Evolutionary conservation across 2,888 invertebrate species (phyloP).

Genomic region (Chydorus sphaericus): DNA sequence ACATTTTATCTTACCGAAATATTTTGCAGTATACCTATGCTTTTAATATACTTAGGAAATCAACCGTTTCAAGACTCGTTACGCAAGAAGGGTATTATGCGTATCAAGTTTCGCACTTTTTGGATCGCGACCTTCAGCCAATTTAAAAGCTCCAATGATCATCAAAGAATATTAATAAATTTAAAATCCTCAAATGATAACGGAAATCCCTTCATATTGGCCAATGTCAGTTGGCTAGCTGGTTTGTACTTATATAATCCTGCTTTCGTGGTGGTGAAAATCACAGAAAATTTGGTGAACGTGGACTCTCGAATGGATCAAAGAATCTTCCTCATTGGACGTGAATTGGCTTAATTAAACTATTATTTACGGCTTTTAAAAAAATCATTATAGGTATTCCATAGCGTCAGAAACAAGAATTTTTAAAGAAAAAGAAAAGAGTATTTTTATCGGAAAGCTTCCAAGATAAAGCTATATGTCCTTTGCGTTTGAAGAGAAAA

Average conservation of each 20-base stretch:
- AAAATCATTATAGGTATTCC: not conserved
- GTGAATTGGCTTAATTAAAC: slow-evolving; percentile 5
- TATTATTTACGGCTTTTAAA: slow-evolving; percentile 5
- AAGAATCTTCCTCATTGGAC: not conserved
- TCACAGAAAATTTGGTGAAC: not conserved
- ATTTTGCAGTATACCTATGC: not conserved
- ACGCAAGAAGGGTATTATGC: not conserved
- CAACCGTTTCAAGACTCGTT: not conserved
- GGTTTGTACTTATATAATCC: not conserved
- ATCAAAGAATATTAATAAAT: not conserved
- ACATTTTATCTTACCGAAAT: not conserved
- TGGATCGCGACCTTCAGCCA: not conserved
- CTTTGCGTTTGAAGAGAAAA: slow-evolving; percentile 3
- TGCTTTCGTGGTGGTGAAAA: not conserved
- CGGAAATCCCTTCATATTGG: not conserved
- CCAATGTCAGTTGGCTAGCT: not conserved
- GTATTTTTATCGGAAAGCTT: not conserved
- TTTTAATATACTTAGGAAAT: not conserved
- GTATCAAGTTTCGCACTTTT: not conserved
- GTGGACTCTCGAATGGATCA: not conserved
- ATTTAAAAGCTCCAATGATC: not conserved
- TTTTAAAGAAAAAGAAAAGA: not conserved
- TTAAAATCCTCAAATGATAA: not conserved
- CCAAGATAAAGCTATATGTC: not conserved
- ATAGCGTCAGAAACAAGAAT: not conserved